phyloP scores from a whole-genome alignment of 2,113 vertebrate genomes.

The Galbula dea region DNA sequence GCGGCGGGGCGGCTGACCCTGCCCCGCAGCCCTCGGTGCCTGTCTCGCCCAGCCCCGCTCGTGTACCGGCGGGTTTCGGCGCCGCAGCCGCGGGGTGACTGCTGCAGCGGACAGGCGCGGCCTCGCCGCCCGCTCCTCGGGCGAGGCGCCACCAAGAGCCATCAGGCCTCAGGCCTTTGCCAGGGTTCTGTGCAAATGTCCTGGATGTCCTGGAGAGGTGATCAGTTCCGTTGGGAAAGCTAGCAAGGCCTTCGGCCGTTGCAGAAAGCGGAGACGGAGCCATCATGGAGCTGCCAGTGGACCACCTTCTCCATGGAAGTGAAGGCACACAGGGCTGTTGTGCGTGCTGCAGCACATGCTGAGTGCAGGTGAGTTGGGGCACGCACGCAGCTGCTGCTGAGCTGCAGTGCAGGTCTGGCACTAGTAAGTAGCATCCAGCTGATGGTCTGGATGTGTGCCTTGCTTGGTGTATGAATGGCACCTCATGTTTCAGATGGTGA shows the following conservation, averaged over 20 bases:
- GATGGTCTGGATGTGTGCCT: neutral
- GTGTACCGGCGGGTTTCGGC: neutral
- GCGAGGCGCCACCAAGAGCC: too few species aligned
- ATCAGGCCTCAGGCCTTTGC: neutral
- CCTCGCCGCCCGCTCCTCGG: neutral
- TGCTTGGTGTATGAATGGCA: neutral
- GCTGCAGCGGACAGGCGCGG: neutral
- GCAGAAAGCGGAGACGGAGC: neutral
- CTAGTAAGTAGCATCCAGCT: neutral
- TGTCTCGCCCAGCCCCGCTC: neutral
- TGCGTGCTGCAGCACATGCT: fast-evolving
- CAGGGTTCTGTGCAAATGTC: fast-evolving
- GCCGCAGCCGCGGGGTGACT: neutral
- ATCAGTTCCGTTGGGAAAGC: neutral
- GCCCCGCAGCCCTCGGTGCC: neutral
- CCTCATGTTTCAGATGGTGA: neutral
- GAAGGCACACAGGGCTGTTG: fast-evolving
- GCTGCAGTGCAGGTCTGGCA: fast-evolving
- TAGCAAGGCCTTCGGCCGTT: neutral
- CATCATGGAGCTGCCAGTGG: neutral
- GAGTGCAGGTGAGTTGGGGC: neutral
- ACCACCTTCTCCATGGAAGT: neutral
- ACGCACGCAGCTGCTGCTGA: neutral
- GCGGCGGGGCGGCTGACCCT: neutral
- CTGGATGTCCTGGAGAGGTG: neutral